These are phyloP conservation scores for Stichodactyla helianthus DNA, from an alignment of 64 coral and sea anemone species.

Conservation along the genomic window DNA sequence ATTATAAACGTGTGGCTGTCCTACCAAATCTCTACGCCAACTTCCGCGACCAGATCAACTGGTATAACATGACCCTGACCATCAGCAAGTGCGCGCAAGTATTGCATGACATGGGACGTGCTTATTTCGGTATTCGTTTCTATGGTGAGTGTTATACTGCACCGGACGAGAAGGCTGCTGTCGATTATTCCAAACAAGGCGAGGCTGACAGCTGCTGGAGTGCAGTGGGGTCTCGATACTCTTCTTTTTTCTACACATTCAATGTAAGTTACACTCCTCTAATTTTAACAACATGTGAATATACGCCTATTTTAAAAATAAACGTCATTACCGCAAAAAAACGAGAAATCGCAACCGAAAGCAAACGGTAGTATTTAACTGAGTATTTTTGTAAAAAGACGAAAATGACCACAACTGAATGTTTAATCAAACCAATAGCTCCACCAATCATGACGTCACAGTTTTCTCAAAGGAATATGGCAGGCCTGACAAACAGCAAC, in stretches of 20 bases:
- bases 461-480: too few relatives aligned
- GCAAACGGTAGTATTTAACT: too few relatives aligned
- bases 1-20: background rate
- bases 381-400: too few relatives aligned
- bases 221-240: background rate
- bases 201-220: background rate
- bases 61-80: conserved; percentile 24
- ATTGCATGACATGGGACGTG: conserved; percentile 42
- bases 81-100: conserved; percentile 53
- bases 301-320: too few relatives aligned
- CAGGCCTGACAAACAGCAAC: too few relatives aligned
- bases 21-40: conserved; percentile 18
- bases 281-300: too few relatives aligned
- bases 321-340: too few relatives aligned
- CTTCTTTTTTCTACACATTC: background rate
- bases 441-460: too few relatives aligned
- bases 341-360: too few relatives aligned
- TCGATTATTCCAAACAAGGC: background rate
- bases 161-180: background rate
- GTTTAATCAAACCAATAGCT: too few relatives aligned
- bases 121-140: conserved; percentile 47
- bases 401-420: too few relatives aligned
- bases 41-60: conserved; percentile 35
- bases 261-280: background rate
- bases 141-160: conserved; percentile 68